phyloP scores from a whole-genome alignment of 2,888 invertebrate species.

The Pycnomerus fuliginosus region DNA sequence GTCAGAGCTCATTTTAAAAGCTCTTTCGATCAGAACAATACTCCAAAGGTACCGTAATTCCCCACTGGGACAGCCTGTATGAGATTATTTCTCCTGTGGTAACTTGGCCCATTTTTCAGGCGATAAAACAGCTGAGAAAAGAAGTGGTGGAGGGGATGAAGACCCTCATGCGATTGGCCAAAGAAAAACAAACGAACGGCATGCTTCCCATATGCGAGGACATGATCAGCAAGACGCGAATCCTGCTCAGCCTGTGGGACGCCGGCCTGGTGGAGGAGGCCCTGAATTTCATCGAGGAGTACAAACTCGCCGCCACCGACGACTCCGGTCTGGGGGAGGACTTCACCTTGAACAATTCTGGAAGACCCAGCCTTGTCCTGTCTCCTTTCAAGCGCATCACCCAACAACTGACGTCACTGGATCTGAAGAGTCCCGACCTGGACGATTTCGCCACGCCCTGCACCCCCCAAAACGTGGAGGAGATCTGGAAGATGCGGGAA shows the following conservation, averaged over 20 bases:
- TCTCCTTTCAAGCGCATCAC: slow-evolving; percentile 77
- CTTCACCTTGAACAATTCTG: slow-evolving; percentile 42
- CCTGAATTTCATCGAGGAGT: slow-evolving; percentile 77
- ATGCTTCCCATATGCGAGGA: slow-evolving; percentile 76
- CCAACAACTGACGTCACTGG: slow-evolving; percentile 71
- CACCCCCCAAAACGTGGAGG: slow-evolving; percentile 62
- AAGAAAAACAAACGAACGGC: slow-evolving; percentile 70
- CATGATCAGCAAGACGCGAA: slow-evolving; percentile 76
- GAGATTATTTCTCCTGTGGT: no score
- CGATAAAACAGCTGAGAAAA: slow-evolving; percentile 72
- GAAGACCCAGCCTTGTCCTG: slow-evolving; percentile 48
- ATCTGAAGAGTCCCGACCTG: slow-evolving; percentile 70
- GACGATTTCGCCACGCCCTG: slow-evolving; percentile 70
- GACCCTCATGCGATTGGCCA: slow-evolving; percentile 69
- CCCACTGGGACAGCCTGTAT: no score
- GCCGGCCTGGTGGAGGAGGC: slow-evolving; percentile 84
- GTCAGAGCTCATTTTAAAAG: no score
- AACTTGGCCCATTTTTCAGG: no score
- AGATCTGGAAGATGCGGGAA: slow-evolving; percentile 56
- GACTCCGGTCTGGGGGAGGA: slow-evolving; percentile 50
- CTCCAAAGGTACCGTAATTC: no score
- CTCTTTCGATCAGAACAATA: no score
- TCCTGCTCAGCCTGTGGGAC: slow-evolving; percentile 82
- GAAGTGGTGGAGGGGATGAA: slow-evolving; percentile 79
- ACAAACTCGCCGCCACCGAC: slow-evolving; percentile 58